A percentile compares a stretch with the other conserved stretches of the same genome.
phyloP scores from a whole-genome alignment of 1,140 invertebrate genomes.

The Neuroterus valhalla region DNA sequence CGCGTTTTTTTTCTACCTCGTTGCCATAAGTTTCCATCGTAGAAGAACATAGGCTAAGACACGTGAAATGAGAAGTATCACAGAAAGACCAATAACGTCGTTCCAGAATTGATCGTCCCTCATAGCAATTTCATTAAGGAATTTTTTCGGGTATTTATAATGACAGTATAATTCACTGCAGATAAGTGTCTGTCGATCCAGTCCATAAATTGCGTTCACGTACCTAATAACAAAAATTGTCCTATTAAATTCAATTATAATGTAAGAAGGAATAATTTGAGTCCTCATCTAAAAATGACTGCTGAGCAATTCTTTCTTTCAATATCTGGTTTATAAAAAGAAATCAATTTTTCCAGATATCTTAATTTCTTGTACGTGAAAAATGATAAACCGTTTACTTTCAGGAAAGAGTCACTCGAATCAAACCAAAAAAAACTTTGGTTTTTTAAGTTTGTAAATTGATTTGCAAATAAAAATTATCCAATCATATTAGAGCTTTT shows the following conservation, averaged over 20 bases:
- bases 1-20: conserved; percentile 75
- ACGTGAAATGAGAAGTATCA: conserved; percentile 84
- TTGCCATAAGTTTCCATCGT: conserved; percentile 83
- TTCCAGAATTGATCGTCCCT: conserved; percentile 87
- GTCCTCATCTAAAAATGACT: too few relatives aligned
- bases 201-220: conserved; percentile 88
- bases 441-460: too few relatives aligned
- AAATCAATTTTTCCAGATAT: too few relatives aligned
- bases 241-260: conserved; percentile 22
- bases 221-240: conserved; percentile 64
- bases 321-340: too few relatives aligned
- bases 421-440: too few relatives aligned
- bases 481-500: too few relatives aligned
- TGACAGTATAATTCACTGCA: conserved; percentile 84
- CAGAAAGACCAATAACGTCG: conserved; percentile 84
- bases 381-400: too few relatives aligned
- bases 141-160: conserved; percentile 84
- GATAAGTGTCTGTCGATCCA: conserved; percentile 79
- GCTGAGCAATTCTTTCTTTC: too few relatives aligned
- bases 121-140: conserved; percentile 88
- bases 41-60: conserved; percentile 86
- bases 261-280: too few relatives aligned
- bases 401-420: too few relatives aligned
- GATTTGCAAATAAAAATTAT: too few relatives aligned
- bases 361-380: too few relatives aligned